These are phyloP conservation scores for Drymonia ruficornis DNA, from an alignment of 2,888 invertebrate genomes.

Conservation along the genomic window DNA sequence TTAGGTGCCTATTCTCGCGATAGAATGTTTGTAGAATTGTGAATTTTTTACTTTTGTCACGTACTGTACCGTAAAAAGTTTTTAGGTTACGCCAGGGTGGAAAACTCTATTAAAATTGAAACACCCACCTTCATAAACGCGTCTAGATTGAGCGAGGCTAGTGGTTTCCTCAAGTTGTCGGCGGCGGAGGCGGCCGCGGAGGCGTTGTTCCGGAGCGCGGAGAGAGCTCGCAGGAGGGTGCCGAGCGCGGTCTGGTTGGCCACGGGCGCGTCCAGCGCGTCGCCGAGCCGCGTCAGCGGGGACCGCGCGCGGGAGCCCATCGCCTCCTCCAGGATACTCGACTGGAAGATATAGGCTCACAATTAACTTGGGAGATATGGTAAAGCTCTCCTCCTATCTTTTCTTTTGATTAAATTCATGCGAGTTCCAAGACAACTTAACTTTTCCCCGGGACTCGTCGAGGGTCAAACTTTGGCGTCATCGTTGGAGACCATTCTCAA, in stretches of 20 bases:
- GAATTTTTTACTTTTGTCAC: no score
- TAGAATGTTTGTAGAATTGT: no score
- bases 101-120: no score
- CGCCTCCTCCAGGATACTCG: constrained; percentile 90
- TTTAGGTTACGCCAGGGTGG: no score
- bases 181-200: constrained; percentile 90
- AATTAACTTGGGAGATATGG: not conserved
- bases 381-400: no score
- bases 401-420: no score
- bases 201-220: constrained; percentile 89
- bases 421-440: no score
- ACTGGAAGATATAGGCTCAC: constrained; percentile 74
- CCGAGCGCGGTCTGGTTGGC: constrained; percentile 91
- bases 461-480: no score
- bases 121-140: constrained; percentile 71
- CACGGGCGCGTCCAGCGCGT: constrained; percentile 91
- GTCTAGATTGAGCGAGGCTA: constrained; percentile 89
- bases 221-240: constrained; percentile 88
- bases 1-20: no score
- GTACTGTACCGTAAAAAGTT: no score
- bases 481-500: no score
- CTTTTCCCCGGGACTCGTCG: no score
- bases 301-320: constrained; percentile 88
- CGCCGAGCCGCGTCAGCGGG: constrained; percentile 89
- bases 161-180: constrained; percentile 89